phyloP scores from a whole-genome alignment of 1,140 invertebrate genomes.

The Coptotermes formosanus region DNA sequence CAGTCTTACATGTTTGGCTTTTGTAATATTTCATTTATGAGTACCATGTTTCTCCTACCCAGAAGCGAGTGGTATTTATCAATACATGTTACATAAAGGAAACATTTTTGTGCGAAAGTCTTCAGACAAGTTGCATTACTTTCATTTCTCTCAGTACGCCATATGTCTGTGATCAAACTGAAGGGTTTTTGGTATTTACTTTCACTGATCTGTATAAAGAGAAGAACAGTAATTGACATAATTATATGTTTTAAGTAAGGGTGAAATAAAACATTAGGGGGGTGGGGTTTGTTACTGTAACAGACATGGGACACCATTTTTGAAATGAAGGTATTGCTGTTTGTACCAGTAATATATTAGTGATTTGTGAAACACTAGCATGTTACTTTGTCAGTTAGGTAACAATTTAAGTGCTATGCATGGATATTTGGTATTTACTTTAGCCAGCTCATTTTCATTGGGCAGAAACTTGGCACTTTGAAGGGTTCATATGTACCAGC shows the following conservation, averaged over 20 bases:
- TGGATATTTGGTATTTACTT: background rate
- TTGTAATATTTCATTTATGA: background rate
- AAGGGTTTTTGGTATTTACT: background rate
- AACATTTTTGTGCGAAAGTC: background rate
- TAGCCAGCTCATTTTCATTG: background rate
- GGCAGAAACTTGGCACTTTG: background rate
- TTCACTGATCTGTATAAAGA: background rate
- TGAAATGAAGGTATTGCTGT: background rate
- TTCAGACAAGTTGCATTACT: background rate
- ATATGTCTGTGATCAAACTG: background rate
- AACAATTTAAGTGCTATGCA: background rate
- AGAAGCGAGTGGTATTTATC: background rate
- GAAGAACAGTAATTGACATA: background rate
- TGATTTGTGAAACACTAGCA: background rate
- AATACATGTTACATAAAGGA: background rate
- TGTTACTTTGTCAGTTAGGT: background rate
- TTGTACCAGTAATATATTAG: background rate
- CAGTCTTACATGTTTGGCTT: background rate
- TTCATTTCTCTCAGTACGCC: background rate
- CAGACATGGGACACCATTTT: background rate
- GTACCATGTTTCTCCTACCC: background rate
- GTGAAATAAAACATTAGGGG: background rate
- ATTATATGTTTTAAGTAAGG: background rate
- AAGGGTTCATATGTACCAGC: background rate
- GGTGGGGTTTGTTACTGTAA: background rate